phyloP scores from a whole-genome alignment of 2,888 invertebrate species.

The Caradrina kadenii region DNA sequence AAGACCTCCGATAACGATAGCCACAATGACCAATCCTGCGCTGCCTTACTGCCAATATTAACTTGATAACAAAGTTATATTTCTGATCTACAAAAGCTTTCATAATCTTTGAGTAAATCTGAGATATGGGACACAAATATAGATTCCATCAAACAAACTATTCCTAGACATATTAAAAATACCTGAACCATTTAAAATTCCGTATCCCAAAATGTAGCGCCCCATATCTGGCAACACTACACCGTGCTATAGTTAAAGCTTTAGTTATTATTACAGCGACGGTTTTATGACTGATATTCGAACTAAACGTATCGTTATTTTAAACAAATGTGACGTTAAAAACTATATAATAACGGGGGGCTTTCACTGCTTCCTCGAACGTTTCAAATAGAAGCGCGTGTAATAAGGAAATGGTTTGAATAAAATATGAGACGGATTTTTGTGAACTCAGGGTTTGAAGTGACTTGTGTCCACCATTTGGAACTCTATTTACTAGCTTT shows the following conservation, averaged over 20 bases:
- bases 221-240: conserved; percentile 50
- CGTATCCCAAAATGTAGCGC: conserved; percentile 25
- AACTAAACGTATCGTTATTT: conserved; percentile 74
- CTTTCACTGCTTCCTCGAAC: conserved; percentile 72
- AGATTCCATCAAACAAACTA: not conserved
- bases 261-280: conserved; percentile 77
- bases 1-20: no score
- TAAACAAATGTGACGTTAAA: conserved; percentile 77
- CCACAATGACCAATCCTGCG: no score
- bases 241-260: conserved; percentile 65
- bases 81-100: not conserved
- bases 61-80: not conserved
- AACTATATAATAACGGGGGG: conserved; percentile 64
- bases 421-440: conserved; percentile 43
- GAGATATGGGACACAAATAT: not conserved
- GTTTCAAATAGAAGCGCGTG: conserved; percentile 40
- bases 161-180: conserved; percentile 2
- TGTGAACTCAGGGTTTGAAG: conserved; percentile 8
- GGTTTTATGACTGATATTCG: conserved; percentile 79
- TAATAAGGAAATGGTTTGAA: conserved; percentile 46
- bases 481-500: not conserved
- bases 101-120: not conserved
- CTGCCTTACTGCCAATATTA: no score
- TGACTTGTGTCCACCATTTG: not conserved
- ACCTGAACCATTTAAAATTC: conserved; percentile 12